Evolutionary conservation across 1,140 invertebrate species (phyloP).

Genomic region (Chymomyza costata): DNA sequence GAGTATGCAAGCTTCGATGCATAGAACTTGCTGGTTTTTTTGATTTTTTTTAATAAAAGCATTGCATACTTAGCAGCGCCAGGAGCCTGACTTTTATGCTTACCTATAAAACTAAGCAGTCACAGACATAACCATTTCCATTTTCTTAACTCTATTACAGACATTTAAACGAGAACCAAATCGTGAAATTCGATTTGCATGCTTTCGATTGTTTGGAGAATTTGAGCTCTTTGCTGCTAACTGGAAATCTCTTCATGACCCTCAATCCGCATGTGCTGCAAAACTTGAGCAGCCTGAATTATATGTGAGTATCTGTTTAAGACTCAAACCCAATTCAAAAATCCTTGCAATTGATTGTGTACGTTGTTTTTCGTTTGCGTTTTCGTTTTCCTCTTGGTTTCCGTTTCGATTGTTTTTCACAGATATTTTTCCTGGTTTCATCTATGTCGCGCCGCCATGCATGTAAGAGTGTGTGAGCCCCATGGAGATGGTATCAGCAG

Average conservation of each 20-base stretch:
- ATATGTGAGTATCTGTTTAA: slow-evolving; percentile 75
- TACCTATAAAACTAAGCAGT: slow-evolving; percentile 2
- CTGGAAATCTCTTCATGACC: slow-evolving; percentile 75
- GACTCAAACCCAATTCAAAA: neutral
- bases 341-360: slow-evolving; percentile 17
- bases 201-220: slow-evolving; percentile 66
- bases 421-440: slow-evolving; percentile 82
- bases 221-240: slow-evolving; percentile 59
- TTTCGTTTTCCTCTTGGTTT: neutral
- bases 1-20: no score
- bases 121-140: no score
- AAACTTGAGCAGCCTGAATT: slow-evolving; percentile 74
- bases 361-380: no score
- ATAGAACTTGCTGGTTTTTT: no score
- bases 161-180: slow-evolving; percentile 60
- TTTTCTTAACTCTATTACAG: slow-evolving; percentile 23
- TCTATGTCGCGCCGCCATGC: slow-evolving; percentile 78
- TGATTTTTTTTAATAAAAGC: no score
- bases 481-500: slow-evolving; percentile 80
- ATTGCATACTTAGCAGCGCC: neutral
- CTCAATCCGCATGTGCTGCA: slow-evolving; percentile 74
- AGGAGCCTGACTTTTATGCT: slow-evolving; percentile 28
- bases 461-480: slow-evolving; percentile 79
- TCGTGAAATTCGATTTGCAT: slow-evolving; percentile 72
- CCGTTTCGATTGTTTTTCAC: slow-evolving; percentile 48